phyloP scores from a whole-genome alignment of 2,888 invertebrate genomes.

The Coleophora deauratella region DNA sequence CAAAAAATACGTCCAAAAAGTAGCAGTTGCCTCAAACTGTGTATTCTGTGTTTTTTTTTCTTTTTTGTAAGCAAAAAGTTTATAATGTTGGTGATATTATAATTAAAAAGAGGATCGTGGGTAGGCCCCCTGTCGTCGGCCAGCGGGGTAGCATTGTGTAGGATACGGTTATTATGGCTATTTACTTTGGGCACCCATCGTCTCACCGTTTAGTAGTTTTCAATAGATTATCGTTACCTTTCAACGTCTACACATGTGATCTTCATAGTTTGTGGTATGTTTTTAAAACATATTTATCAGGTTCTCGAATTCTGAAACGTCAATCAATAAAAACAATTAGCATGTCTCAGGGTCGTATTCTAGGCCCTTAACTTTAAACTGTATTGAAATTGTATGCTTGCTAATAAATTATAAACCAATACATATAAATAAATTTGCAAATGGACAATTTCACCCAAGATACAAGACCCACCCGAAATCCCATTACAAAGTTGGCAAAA shows the following conservation, averaged over 20 bases:
- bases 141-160: slow-evolving; percentile 62
- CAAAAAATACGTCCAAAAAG: slow-evolving; percentile 32
- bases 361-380: no score
- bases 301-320: no score
- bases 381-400: no score
- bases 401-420: no score
- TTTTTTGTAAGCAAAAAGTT: slow-evolving; percentile 43
- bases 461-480: slow-evolving; percentile 24
- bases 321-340: no score
- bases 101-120: slow-evolving; percentile 62
- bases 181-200: slow-evolving; percentile 64
- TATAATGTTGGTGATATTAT: slow-evolving; percentile 72
- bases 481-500: slow-evolving; percentile 17
- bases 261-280: no score
- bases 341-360: no score
- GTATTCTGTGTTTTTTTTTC: slow-evolving; percentile 22
- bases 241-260: slow-evolving; percentile 13
- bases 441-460: background rate
- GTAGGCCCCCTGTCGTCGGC: slow-evolving; percentile 51
- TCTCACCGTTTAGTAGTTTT: slow-evolving; percentile 42
- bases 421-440: no score
- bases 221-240: slow-evolving; percentile 34
- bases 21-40: slow-evolving; percentile 33
- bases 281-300: no score
- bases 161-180: slow-evolving; percentile 61